These are phyloP conservation scores for Parasteatoda tepidariorum DNA, from an alignment of 1,140 invertebrate genomes.

Conservation along the genomic window DNA sequence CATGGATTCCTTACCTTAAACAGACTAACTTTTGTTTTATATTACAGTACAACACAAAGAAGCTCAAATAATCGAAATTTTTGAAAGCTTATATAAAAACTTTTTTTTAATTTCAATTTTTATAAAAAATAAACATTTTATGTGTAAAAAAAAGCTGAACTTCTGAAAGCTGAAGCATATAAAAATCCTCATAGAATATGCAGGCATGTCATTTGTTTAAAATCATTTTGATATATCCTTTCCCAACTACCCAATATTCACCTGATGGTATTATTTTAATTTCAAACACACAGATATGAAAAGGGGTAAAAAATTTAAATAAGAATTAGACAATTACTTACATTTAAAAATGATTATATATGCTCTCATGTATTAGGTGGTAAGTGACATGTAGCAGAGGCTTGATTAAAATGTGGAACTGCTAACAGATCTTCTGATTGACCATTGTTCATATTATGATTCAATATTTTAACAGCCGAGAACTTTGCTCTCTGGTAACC, in stretches of 20 bases:
- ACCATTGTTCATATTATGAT: slow-evolving; percentile 61
- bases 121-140: neutral
- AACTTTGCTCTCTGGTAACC: slow-evolving; percentile 90
- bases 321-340: neutral
- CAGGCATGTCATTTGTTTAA: too few species aligned
- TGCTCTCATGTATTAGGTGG: neutral
- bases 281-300: too few species aligned
- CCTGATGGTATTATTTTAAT: neutral
- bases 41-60: neutral
- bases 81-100: too few species aligned
- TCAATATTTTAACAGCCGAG: slow-evolving; percentile 85
- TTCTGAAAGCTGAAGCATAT: neutral
- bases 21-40: neutral
- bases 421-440: slow-evolving; percentile 49
- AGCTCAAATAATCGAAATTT: neutral
- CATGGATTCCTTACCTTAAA: too few species aligned
- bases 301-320: too few species aligned
- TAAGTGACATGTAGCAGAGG: neutral
- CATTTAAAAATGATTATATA: neutral
- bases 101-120: neutral
- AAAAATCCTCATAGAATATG: too few species aligned
- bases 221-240: neutral
- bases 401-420: slow-evolving; percentile 25
- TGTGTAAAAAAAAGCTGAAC: neutral
- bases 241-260: neutral